These are phyloP conservation scores for Diuraphis noxia DNA, from an alignment of 1,140 invertebrate species.

Conservation along the genomic window DNA sequence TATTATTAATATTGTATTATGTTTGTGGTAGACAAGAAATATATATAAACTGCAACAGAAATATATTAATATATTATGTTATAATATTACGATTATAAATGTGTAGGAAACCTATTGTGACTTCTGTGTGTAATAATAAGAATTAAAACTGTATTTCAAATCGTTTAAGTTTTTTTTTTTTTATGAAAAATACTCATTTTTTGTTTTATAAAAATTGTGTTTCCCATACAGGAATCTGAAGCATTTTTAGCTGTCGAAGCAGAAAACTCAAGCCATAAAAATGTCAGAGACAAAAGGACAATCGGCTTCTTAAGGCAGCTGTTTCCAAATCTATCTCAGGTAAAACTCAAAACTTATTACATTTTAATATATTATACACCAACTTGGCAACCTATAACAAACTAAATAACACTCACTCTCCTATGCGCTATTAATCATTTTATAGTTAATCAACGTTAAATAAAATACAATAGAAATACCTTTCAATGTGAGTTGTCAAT, in stretches of 20 bases:
- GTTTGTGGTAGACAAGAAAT: neutral
- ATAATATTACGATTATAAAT: neutral
- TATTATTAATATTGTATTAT: neutral
- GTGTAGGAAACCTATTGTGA: neutral
- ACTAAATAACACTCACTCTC: neutral
- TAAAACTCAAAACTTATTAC: slow-evolving; percentile 59
- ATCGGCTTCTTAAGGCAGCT: slow-evolving; percentile 74
- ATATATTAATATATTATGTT: neutral
- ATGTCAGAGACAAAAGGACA: slow-evolving; percentile 73
- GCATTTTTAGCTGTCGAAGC: slow-evolving; percentile 26
- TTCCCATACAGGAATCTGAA: slow-evolving; percentile 10
- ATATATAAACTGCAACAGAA: neutral
- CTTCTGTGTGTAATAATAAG: neutral
- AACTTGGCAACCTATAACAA: neutral
- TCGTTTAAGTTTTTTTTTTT: too few species aligned
- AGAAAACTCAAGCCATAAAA: slow-evolving; percentile 33
- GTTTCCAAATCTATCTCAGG: slow-evolving; percentile 75
- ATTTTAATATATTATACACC: neutral
- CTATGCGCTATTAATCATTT: neutral
- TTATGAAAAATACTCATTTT: neutral
- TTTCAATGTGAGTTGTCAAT: neutral
- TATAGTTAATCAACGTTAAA: neutral
- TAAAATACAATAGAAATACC: neutral
- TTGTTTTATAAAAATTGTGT: neutral
- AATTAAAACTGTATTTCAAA: neutral